Evolutionary conservation across 2,113 vertebrate genomes (phyloP), one percentile per base, ranked within the genome.

Genomic region (Taurulus bubalis): DNA sequence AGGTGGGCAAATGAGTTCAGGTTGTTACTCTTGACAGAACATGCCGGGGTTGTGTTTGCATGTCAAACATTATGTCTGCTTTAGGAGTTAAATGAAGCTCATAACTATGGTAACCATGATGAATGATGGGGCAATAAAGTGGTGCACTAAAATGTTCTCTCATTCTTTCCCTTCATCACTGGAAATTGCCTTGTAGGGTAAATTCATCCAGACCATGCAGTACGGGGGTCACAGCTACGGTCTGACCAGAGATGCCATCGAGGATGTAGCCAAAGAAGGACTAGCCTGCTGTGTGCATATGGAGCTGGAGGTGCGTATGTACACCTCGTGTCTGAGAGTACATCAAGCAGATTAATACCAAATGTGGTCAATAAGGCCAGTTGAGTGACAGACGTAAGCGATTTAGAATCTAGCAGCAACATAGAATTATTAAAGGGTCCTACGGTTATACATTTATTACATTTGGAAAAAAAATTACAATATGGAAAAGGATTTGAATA

Each of bases 241-340:
- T 0, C 91, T 99, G 73, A 96, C 87, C 66, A 95, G 96, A 63
- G 96, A 96, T 8, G 95, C 96, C 0, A n/a, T 99, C 1, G 98
- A 99, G 83, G 90, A 87, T 0, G 95, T 96, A 4, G 98, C 98
- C 45, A 95, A 94, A 88, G 96, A 97, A 20, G 98, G 97, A 0
- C 94, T 99, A 20, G 97, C 96, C 0, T 96, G 95, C 88, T 98
- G 97, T 42, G 82, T 96, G 40, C 97, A 98, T 63, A 89, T 99
- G 95, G 98, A 99, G 88, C 93, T 99, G 24, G 98, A 99, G 96
- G 98, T 96, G 87, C 71, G 88, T 63, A 56, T 68, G 14, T 42
- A 73, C 60, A 75, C 68, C n/a, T 58, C 1, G 20, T 40, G 15
- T 38, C 0, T 36, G 24, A 65, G 15, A 26, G 40, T 38, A 26